Evolutionary conservation across 2,113 vertebrate species (phyloP), one percentile per base, ranked within the genome.

Genomic region (Myrmecobius fasciatus): DNA sequence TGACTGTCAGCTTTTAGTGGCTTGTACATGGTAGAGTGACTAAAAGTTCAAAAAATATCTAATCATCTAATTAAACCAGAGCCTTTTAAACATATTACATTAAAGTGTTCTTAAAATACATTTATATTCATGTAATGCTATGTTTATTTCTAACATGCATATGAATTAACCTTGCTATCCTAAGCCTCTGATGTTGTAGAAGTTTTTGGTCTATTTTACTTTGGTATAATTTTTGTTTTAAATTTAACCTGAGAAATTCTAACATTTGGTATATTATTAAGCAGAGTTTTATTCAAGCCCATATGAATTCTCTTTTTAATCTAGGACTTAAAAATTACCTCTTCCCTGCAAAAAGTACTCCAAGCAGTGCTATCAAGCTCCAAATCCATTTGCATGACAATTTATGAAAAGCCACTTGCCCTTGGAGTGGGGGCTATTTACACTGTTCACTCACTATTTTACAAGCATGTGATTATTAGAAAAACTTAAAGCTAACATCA

Each of bases 241-340:
- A 92, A n/a, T 31, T 56, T 91, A 60, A 92, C 28, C n/a, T 83
- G 22, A 95, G 47, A 91, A 97, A 95, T 91, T 83, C 36, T 52
- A 93, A 52, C 46, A 53, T 67, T 36, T 94, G 48, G 95, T 94
- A 24, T 56, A 53, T 92, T 26, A 89, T 94, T 89, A 93, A 91
- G 56, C 92, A 91, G 53, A 94, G 91, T 89, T 43, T 94, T 95
- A 53, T 92, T 92, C 67, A n/a, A 95, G 93, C 90, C 56, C 94
- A 91, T 51, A 92, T 53, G 31, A 91, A 95, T 94, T 25, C 8
- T 91, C 3, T 91, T 94, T 92, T 53, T 31, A 91, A 48, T 52
- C 26, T 93, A 52, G 28, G 83, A 36, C 31, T 46, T 67, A 14
- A 47, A 1, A 0, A 0, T 3, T 67, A 88, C 48, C 47, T 89